Base-by-base conservation (phyloP, 2,888 invertebrate genomes). In the Creontiades dilutus region DNA sequence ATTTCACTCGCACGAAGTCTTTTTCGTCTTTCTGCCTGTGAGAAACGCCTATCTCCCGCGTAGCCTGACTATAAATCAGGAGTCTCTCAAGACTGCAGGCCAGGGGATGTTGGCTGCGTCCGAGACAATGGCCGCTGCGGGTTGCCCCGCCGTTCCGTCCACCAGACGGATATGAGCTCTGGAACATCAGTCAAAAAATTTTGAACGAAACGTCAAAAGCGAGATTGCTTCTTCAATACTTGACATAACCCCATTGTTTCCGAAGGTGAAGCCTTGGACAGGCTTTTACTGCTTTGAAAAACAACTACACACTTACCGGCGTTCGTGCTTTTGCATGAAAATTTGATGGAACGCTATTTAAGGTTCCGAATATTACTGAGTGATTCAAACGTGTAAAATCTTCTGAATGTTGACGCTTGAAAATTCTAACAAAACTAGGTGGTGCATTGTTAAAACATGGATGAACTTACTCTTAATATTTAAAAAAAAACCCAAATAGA, bases 71-170 rank as follows among this genome's bases (percentile, higher is more conserved):
- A 68, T 68, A 68, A 68, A 68, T 68, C 68, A 68, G 68, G n/a
- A n/a, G 57, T n/a, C 68, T 11, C 68, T n/a, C 19, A 19, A 23
- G 68, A n/a, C 57, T 57, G 11, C 23, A 19, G 27, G 23, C 27
- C 68, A 19, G 68, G 27, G 13, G 23, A 23, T 68, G 23, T 7
- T 11, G 68, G 23, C 19, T 23, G 68, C 12, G 68, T 68, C 68
- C 68, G 23, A 68, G 68, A 68, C 68, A 68, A 68, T 68, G 68
- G 68, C 68, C 68, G 12, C 68, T 23, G 68, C 68, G 68, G 68
- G 27, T 19, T 27, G 27, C 27, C 61, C 68, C 23, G 68, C 68
- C 68, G 68, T 23, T 68, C 7, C 68, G 68, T 11, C 27, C 68
- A 68, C n/a, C 57, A 7, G 57, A 57, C 57, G 68, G 9, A 68